Evolutionary conservation across 2,113 vertebrate species (phyloP).

Genomic region (Gopherus evgoodei): DNA sequence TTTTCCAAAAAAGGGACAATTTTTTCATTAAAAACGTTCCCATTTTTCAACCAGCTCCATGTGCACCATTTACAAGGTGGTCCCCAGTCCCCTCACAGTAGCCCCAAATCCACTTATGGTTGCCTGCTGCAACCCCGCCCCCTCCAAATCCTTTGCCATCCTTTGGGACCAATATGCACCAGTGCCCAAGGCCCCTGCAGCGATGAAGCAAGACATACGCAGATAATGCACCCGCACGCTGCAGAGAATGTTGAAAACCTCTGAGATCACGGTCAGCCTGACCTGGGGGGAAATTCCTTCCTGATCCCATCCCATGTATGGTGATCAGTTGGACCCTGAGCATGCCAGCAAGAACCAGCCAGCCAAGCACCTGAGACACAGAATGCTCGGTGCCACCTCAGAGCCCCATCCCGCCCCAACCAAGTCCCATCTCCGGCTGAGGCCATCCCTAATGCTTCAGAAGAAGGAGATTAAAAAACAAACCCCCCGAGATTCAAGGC

Average conservation of each 20-base stretch:
- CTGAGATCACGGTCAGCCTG: not conserved
- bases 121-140: not conserved
- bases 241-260: not conserved
- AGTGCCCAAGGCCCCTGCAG: not conserved
- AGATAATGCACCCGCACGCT: not conserved
- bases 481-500: not conserved
- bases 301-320: not conserved
- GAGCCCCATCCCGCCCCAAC: not conserved
- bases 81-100: not conserved
- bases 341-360: not conserved
- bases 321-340: not conserved
- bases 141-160: not conserved
- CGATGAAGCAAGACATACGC: not conserved
- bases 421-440: not conserved
- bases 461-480: not conserved
- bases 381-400: not conserved
- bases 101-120: not conserved
- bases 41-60: not conserved
- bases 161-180: not conserved
- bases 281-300: not conserved
- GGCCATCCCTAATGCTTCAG: not conserved
- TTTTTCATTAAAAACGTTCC: not conserved
- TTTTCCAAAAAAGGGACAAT: not conserved
- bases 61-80: not conserved
- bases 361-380: not conserved